A percentile compares a stretch with the other conserved stretches of the same genome.
These are phyloP conservation scores for Drosophila sechellia DNA, from an alignment of 1,140 invertebrate species.

Conservation along the genomic window DNA sequence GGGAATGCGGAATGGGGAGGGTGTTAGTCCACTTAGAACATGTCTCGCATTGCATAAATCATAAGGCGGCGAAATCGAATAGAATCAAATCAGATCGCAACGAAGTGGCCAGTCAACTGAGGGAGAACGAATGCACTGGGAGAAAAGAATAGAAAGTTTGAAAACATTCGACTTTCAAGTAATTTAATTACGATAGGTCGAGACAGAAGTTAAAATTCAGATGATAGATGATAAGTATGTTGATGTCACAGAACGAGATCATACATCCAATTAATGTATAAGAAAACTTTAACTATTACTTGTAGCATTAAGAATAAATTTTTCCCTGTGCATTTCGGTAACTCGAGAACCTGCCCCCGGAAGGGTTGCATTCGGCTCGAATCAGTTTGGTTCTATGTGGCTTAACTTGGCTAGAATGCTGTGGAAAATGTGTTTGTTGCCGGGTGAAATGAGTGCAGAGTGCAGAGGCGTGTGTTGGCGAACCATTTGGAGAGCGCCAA, in stretches of 20 bases:
- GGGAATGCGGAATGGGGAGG: not conserved
- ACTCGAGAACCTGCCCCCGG: slow-evolving; percentile 74
- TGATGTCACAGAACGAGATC: no score
- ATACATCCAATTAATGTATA: no score
- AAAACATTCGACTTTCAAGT: not conserved
- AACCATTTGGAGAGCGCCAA: slow-evolving; percentile 51
- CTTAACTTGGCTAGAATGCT: slow-evolving; percentile 38
- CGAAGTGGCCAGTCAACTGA: slow-evolving; percentile 47
- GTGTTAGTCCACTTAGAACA: slow-evolving; percentile 30
- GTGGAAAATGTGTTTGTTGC: slow-evolving; percentile 47
- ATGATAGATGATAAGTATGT: no score
- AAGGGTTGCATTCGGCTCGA: slow-evolving; percentile 52
- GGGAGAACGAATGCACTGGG: slow-evolving; percentile 30
- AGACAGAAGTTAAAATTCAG: no score
- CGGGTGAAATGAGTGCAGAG: slow-evolving; percentile 39
- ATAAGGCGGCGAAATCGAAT: slow-evolving; percentile 51
- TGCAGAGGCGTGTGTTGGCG: slow-evolving; percentile 71
- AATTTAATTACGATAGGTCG: no score
- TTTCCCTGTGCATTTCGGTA: slow-evolving; percentile 22
- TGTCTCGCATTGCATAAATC: slow-evolving; percentile 58
- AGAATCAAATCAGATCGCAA: slow-evolving; percentile 34
- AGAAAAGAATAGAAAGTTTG: not conserved
- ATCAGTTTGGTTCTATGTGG: slow-evolving; percentile 42
- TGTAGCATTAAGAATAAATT: not conserved
- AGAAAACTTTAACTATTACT: not conserved